Evolutionary conservation across 2,113 vertebrate genomes (phyloP).

Genomic region (Todiramphus chloris): DNA sequence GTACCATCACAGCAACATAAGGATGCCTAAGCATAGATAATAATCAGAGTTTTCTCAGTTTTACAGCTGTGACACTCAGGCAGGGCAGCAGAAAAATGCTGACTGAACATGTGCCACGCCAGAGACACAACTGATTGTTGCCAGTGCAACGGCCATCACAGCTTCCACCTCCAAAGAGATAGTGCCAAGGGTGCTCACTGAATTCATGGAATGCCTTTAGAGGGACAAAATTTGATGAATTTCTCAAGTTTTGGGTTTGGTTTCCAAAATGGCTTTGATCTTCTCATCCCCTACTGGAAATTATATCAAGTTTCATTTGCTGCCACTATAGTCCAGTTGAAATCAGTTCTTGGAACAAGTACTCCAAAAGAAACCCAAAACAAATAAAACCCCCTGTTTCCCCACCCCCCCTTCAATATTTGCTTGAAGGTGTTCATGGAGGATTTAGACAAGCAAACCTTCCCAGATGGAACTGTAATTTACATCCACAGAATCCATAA

Average conservation of each 20-base stretch:
- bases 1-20: not conserved
- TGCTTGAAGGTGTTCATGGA: not conserved
- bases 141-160: not conserved
- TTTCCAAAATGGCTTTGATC: not conserved
- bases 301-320: not conserved
- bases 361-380: not conserved
- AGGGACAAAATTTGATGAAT: not conserved
- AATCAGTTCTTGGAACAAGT: not conserved
- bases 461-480: conserved; percentile 42
- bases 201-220: not conserved
- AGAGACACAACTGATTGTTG: not conserved
- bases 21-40: not conserved
- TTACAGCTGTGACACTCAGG: not conserved
- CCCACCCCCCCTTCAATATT: not conserved
- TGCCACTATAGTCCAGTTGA: not conserved
- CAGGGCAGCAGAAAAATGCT: not conserved
- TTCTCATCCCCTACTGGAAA: not conserved
- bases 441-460: not conserved
- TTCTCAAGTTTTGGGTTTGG: not conserved
- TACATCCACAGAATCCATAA: conserved; percentile 5
- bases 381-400: not conserved
- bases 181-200: not conserved
- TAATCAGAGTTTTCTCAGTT: not conserved
- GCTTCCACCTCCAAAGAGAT: not conserved
- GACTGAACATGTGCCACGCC: not conserved